phyloP scores from a whole-genome alignment of 2,113 vertebrate genomes.

The Reinhardtius hippoglossoides region DNA sequence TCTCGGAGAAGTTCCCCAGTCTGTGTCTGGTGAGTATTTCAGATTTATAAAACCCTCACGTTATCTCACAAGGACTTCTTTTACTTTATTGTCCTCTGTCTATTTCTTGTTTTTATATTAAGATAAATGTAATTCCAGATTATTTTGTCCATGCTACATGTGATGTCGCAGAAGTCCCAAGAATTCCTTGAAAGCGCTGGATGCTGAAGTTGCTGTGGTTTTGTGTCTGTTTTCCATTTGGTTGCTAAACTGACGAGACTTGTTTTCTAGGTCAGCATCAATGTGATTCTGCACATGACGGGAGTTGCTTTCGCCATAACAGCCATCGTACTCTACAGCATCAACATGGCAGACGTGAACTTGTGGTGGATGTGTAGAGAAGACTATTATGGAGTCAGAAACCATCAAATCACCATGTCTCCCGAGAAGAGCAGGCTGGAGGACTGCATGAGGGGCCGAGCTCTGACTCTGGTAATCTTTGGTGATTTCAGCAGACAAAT shows the following conservation, averaged over 20 bases:
- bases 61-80: not conserved
- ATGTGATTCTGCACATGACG: constrained; percentile 55
- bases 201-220: not conserved
- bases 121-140: too few species aligned
- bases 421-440: fast-evolving
- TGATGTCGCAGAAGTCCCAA: too few species aligned
- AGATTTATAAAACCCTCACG: not conserved
- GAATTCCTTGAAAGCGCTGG: not conserved
- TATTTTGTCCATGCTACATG: too few species aligned
- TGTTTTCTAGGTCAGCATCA: constrained; percentile 60
- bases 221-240: not conserved
- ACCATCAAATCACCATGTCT: fast-evolving
- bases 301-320: constrained; percentile 62
- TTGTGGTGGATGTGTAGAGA: not conserved
- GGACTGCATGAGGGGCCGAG: constrained; percentile 7
- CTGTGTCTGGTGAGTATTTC: constrained; percentile 74
- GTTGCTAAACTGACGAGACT: not conserved
- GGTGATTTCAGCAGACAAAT: too few species aligned
- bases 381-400: fast-evolving
- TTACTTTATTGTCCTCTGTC: too few species aligned
- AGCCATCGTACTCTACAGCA: constrained; percentile 60
- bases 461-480: not conserved
- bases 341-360: fast-evolving
- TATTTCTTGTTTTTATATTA: too few species aligned
- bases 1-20: constrained; percentile 73